Conservation (phyloP, 2,888 invertebrate genomes). For the Neoscelio sp. region DNA sequence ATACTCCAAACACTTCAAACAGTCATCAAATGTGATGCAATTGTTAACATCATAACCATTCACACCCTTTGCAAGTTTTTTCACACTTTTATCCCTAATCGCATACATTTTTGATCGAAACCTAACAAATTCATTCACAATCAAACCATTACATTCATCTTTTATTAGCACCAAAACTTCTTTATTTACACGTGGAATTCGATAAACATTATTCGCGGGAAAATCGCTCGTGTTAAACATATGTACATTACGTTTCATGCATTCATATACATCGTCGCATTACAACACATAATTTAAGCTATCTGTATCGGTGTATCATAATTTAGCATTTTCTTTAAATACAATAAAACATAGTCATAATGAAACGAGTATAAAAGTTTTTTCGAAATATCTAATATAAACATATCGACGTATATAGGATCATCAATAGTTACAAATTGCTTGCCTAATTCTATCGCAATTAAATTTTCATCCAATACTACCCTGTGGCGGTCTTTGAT, state of each 20-base stretch:
- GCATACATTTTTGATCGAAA: too few relatives aligned
- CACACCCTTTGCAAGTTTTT: too few relatives aligned
- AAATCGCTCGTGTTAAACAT: slow-evolving; percentile 72
- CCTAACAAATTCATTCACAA: too few relatives aligned
- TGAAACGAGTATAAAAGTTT: slow-evolving; percentile 2
- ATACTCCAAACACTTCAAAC: too few relatives aligned
- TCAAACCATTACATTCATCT: too few relatives aligned
- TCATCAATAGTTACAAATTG: neutral
- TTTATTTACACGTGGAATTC: neutral
- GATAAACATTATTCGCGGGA: neutral
- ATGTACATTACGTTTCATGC: neutral
- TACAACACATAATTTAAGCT: slow-evolving; percentile 74
- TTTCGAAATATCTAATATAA: slow-evolving; percentile 34
- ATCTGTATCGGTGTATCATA: slow-evolving; percentile 76
- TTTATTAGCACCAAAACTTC: too few relatives aligned
- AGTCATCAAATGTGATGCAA: too few relatives aligned
- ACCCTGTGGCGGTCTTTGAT: too few relatives aligned
- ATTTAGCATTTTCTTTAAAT: too few relatives aligned
- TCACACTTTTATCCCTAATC: too few relatives aligned
- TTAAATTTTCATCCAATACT: neutral
- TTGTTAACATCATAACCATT: too few relatives aligned
- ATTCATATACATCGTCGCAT: slow-evolving; percentile 65
- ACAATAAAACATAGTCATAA: neutral
- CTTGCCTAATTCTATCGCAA: neutral
- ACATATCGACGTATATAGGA: too few relatives aligned